These are phyloP conservation scores for Ammospiza caudacuta DNA, from an alignment of 2,113 vertebrate species.

Conservation along the genomic window DNA sequence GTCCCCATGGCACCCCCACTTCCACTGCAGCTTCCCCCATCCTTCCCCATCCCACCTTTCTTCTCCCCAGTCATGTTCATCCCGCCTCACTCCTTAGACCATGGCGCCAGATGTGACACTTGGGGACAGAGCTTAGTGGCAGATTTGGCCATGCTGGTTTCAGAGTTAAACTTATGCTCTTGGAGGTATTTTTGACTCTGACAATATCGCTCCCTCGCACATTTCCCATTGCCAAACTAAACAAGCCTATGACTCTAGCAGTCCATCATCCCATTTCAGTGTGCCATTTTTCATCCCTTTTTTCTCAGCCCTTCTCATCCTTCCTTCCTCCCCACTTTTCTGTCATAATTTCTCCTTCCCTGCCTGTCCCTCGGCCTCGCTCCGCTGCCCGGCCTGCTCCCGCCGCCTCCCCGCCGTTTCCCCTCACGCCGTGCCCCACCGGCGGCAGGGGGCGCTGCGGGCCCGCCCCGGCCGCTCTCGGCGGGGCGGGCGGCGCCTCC, in stretches of 20 bases:
- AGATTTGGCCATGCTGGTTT: background rate
- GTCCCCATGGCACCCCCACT: rapidly evolving
- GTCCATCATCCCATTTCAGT: background rate
- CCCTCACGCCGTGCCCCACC: background rate
- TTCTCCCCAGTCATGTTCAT: rapidly evolving
- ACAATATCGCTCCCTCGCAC: rapidly evolving
- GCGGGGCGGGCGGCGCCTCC: too few relatives aligned
- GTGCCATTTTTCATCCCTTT: background rate
- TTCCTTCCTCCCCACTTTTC: background rate
- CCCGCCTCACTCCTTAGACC: rapidly evolving
- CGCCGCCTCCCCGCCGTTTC: background rate
- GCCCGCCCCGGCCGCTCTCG: background rate
- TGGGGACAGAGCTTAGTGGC: background rate
- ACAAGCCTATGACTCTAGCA: rapidly evolving
- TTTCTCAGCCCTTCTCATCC: background rate
- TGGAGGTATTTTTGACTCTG: background rate
- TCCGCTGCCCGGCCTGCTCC: background rate
- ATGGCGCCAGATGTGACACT: too few relatives aligned
- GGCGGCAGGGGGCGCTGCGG: conserved; percentile 40
- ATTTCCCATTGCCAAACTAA: background rate
- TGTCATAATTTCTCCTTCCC: background rate
- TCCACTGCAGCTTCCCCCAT: background rate
- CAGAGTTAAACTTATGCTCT: too few relatives aligned
- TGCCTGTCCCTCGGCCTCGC: background rate
- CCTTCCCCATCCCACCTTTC: background rate